Percentiles rank a stretch among this genome's conserved stretches.
phyloP scores from a whole-genome alignment of 1,140 invertebrate species.

The Chelonus insularis region DNA sequence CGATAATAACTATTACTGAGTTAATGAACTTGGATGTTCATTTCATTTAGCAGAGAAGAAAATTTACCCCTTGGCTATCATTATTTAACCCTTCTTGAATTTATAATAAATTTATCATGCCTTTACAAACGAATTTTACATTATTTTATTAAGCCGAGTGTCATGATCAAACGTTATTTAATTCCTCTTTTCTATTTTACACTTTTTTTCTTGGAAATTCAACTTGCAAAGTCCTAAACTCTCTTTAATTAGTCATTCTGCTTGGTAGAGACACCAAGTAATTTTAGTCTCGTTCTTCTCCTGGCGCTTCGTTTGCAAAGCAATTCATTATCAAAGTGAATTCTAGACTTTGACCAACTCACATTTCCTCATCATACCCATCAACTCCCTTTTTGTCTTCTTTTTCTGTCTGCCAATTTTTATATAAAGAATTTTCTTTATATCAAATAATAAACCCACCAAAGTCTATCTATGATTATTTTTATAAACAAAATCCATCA shows the following conservation, averaged over 20 bases:
- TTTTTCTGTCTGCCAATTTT: too few relatives aligned
- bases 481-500: background rate
- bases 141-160: background rate
- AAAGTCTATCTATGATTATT: too few relatives aligned
- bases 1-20: too few relatives aligned
- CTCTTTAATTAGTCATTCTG: slow-evolving; percentile 21
- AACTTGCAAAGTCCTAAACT: slow-evolving; percentile 25
- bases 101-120: background rate
- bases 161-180: slow-evolving; percentile 21
- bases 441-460: too few relatives aligned
- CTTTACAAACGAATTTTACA: background rate
- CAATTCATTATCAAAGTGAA: slow-evolving; percentile 18
- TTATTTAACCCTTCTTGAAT: background rate
- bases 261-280: slow-evolving; percentile 11
- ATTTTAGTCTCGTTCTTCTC: slow-evolving; percentile 20
- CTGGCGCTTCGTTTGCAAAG: background rate
- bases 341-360: slow-evolving; percentile 13
- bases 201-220: slow-evolving; percentile 3
- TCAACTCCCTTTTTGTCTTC: too few relatives aligned
- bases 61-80: too few relatives aligned
- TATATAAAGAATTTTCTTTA: too few relatives aligned
- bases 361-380: background rate
- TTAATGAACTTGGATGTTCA: too few relatives aligned
- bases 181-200: background rate
- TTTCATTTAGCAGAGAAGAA: too few relatives aligned